Base-by-base conservation (phyloP, 2,113 vertebrate genomes). In the Gymnarchus niloticus region DNA sequence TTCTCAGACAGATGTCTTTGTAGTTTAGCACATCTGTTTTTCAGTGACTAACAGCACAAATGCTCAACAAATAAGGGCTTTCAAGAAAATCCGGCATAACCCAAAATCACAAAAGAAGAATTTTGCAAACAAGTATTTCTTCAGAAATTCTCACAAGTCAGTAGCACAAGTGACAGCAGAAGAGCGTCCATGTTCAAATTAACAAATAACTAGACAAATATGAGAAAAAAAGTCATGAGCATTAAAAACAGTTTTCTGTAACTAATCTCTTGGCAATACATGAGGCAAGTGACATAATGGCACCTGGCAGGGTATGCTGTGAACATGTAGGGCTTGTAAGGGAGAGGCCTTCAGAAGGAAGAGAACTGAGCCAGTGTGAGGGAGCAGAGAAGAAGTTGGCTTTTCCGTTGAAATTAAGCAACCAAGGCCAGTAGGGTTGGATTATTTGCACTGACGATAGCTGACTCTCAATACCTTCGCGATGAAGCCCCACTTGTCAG, bases 51-150 rank as follows among this genome's bases (percentile, higher is more conserved):
- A 69, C 69, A 77, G 17, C 69, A 69, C 84, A 85, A 85, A 78
- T 46, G 65, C 77, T 77, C 48, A 56, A 56, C 84, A 78, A 85
- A 85, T 28, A 76, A 77, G 69, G 69, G 33, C 57, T 81, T 81
- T 51, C 49, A 33, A 33, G 44, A 44, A 81, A 54, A 81, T n/a
- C n/a, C 46, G n/a, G 80, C 5, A 81, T 33, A 52, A 28, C 25
- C 44, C 80, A 54, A 81, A 81, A 81, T 81, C 49, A 52, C 2
- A 5, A 49, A 49, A 44, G 46, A 46, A 69, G 17, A 46, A 7
- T 46, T 48, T 78, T 78, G 21, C 1, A 7, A 2, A 46, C 44
- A 48, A 21, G 76, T 48, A n/a, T 78, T 78, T 78, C 28, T 73
- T 78, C 46, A 46, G 46, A 48, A 78, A 78, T 37, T 17, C 21